Evolutionary conservation across 1,140 invertebrate species (phyloP).

Genomic region (Drosophila chauvacae): DNA sequence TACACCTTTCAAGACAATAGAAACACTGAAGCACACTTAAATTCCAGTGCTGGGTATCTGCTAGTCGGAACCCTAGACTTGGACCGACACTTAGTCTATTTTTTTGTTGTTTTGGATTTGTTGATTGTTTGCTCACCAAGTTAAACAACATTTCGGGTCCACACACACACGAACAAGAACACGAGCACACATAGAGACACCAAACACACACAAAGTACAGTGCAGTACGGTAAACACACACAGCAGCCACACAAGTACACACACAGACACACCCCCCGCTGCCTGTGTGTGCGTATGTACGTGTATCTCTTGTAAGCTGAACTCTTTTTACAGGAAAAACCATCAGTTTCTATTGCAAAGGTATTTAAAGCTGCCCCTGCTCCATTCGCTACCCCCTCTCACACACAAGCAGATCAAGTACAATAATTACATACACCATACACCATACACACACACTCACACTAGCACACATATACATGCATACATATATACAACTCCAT

Average conservation of each 20-base stretch:
- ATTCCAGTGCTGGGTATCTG: slow-evolving; percentile 7
- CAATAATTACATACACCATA: slow-evolving; percentile 32
- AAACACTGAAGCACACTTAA: neutral
- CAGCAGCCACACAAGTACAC: slow-evolving; percentile 18
- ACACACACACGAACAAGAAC: slow-evolving; percentile 3
- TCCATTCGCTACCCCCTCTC: slow-evolving; percentile 5
- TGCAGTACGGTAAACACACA: slow-evolving; percentile 23
- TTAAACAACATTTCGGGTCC: slow-evolving; percentile 36
- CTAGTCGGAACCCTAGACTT: neutral
- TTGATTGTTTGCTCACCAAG: slow-evolving; percentile 27
- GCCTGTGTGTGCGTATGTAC: slow-evolving; percentile 62
- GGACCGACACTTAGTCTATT: neutral
- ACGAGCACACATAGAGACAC: slow-evolving; percentile 15
- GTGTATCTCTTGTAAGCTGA: slow-evolving; percentile 77
- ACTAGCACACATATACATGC: slow-evolving; percentile 6
- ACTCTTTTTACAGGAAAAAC: slow-evolving; percentile 84
- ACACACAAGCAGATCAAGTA: slow-evolving; percentile 13
- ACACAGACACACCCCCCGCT: slow-evolving; percentile 19
- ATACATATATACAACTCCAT: slow-evolving; percentile 31
- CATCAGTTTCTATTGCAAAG: slow-evolving; percentile 84
- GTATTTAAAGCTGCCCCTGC: slow-evolving; percentile 81
- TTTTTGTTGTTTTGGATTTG: slow-evolving; percentile 3
- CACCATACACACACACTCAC: slow-evolving; percentile 11
- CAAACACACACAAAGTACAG: slow-evolving; percentile 20
- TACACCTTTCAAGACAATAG: neutral